Evolutionary conservation across 2,888 invertebrate genomes (phyloP).

Genomic region (Archips crataeganus): DNA sequence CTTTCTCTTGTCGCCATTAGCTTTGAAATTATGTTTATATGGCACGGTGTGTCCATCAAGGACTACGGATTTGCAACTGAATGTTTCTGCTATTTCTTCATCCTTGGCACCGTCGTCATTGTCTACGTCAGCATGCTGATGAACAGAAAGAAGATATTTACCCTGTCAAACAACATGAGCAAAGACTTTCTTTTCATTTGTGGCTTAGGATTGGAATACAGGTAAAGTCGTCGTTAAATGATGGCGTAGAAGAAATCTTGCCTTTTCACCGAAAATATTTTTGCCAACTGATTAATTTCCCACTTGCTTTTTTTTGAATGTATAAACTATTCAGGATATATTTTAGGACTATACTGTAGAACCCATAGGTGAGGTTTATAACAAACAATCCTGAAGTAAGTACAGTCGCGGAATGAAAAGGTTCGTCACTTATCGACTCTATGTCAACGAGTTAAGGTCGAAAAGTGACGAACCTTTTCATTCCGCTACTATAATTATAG

Average conservation of each 20-base stretch:
- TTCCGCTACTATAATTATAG: too few relatives aligned
- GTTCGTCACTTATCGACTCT: too few relatives aligned
- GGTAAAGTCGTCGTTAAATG: slow-evolving; percentile 49
- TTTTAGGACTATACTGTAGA: too few relatives aligned
- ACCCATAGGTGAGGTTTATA: too few relatives aligned
- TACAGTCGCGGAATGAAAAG: too few relatives aligned
- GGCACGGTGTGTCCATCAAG: slow-evolving; percentile 51
- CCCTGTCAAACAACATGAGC: slow-evolving; percentile 59
- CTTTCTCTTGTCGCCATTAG: slow-evolving; percentile 48
- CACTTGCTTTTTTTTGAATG: too few relatives aligned
- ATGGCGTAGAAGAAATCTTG: background rate
- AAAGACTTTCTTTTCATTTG: slow-evolving; percentile 61
- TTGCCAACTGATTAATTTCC: too few relatives aligned
- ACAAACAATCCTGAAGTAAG: too few relatives aligned
- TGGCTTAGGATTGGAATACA: slow-evolving; percentile 56
- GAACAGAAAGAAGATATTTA: slow-evolving; percentile 53
- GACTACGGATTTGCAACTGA: slow-evolving; percentile 68
- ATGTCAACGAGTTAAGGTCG: too few relatives aligned
- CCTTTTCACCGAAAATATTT: too few relatives aligned
- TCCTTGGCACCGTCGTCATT: slow-evolving; percentile 56
- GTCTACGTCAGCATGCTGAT: slow-evolving; percentile 53
- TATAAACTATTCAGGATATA: too few relatives aligned
- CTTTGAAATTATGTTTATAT: slow-evolving; percentile 56
- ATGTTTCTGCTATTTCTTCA: slow-evolving; percentile 64
- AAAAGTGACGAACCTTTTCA: too few relatives aligned